Percentiles rank a stretch among this genome's conserved stretches.
Conservation (phyloP, 2,797 vertebrate species). For the Erpetoichthys calabaricus region DNA sequence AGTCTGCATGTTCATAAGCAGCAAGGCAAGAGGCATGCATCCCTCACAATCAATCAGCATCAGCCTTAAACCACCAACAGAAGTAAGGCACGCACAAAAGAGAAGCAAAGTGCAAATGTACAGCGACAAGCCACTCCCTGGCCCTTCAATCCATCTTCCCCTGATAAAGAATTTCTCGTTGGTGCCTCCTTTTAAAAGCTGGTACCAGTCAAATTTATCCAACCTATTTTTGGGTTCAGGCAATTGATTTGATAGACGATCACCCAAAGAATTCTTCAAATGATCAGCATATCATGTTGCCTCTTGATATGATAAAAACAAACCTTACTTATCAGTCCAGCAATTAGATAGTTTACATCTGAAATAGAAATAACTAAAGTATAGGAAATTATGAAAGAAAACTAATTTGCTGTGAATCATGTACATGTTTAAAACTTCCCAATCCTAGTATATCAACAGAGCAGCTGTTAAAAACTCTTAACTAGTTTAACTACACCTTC, state of each 20-base stretch:
- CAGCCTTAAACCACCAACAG: slow-evolving; percentile 9
- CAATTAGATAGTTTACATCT: not conserved
- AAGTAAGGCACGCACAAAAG: slow-evolving; percentile 13
- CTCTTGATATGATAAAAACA: too few relatives aligned
- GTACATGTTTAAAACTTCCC: not conserved
- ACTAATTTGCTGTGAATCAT: not conserved
- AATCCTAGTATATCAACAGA: too few relatives aligned
- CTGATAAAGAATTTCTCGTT: slow-evolving; percentile 3
- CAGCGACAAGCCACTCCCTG: slow-evolving; percentile 30
- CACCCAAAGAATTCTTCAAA: too few relatives aligned
- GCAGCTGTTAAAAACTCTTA: too few relatives aligned
- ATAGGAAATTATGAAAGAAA: not conserved
- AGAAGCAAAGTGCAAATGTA: slow-evolving; percentile 28
- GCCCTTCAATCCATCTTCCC: slow-evolving; percentile 7
- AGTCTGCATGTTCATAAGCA: slow-evolving; percentile 55
- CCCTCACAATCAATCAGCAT: slow-evolving; percentile 46
- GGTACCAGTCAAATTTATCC: too few relatives aligned
- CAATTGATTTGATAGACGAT: too few relatives aligned
- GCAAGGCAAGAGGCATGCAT: slow-evolving; percentile 25
- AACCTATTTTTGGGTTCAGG: too few relatives aligned
- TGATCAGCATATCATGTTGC: too few relatives aligned
- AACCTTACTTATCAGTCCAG: too few relatives aligned
- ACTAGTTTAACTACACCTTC: too few relatives aligned
- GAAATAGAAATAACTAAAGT: not conserved
- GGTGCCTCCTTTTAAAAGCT: not conserved